Evolutionary conservation across 2,113 vertebrate genomes (phyloP).

Genomic region (Kryptolebias marmoratus): DNA sequence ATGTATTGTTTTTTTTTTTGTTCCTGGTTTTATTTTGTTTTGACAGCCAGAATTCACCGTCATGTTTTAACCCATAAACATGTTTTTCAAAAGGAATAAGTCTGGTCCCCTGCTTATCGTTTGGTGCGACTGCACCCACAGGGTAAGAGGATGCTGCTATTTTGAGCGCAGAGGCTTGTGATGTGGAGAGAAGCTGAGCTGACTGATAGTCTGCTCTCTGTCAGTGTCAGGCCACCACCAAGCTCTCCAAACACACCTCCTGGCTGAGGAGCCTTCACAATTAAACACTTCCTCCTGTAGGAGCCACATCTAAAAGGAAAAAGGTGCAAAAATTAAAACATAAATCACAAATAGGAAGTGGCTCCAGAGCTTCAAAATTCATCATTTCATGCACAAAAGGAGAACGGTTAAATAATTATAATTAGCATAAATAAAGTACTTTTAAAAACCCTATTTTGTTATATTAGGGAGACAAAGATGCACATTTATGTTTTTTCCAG

Average conservation of each 20-base stretch:
- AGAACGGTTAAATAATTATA: no score
- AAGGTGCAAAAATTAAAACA: accelerated
- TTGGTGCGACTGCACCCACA: conserved; percentile 44
- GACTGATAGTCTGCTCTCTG: conserved; percentile 72
- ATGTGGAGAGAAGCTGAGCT: conserved; percentile 56
- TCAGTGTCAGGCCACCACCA: conserved; percentile 74
- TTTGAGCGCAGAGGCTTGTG: conserved; percentile 64
- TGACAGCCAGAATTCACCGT: background rate
- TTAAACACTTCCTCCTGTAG: conserved; percentile 21
- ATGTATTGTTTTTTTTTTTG: background rate
- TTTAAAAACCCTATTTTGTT: no score
- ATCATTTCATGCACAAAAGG: no score
- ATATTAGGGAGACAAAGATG: no score
- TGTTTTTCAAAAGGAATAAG: no score
- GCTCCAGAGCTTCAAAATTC: no score
- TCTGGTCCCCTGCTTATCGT: no score
- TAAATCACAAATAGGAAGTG: background rate
- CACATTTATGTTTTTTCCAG: no score
- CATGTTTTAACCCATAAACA: no score
- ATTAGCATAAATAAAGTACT: no score
- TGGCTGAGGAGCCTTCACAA: conserved; percentile 48
- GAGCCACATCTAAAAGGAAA: background rate
- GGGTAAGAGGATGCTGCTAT: conserved; percentile 55
- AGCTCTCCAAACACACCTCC: conserved; percentile 1
- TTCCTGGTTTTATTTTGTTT: conserved; percentile 6